phyloP scores from a whole-genome alignment of 1,140 invertebrate species.

The Nebria ingens region DNA sequence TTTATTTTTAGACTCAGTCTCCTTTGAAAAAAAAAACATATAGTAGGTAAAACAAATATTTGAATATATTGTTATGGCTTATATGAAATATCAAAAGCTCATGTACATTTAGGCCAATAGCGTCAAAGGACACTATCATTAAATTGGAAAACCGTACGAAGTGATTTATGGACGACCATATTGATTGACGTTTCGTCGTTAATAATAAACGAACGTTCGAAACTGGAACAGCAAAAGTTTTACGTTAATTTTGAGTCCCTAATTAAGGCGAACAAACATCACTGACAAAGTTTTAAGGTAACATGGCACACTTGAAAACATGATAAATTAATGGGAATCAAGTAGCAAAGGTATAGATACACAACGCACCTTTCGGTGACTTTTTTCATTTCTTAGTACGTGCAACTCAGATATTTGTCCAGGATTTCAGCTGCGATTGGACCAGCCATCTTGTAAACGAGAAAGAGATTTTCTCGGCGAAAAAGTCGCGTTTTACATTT shows the following conservation, averaged over 20 bases:
- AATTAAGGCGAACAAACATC: neutral
- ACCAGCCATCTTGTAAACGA: neutral
- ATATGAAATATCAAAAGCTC: too few species aligned
- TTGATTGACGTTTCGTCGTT: neutral
- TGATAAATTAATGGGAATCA: neutral
- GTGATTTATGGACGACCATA: neutral
- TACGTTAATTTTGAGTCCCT: neutral
- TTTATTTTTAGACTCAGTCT: too few species aligned
- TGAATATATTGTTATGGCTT: too few species aligned
- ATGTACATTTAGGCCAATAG: too few species aligned
- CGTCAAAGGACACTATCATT: too few species aligned
- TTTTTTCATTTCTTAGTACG: too few species aligned
- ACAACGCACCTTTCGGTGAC: too few species aligned
- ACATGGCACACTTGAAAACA: neutral
- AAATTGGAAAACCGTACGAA: neutral
- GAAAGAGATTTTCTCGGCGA: neutral
- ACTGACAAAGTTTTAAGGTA: neutral
- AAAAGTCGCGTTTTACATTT: constrained; percentile 9
- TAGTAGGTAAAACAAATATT: too few species aligned
- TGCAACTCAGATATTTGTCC: neutral
- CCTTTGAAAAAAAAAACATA: too few species aligned
- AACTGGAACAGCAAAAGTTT: neutral
- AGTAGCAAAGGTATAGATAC: too few species aligned
- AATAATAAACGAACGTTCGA: neutral
- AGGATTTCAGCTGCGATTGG: too few species aligned